Conservation (phyloP, 2,888 invertebrate species). For the Clunio marinus region DNA sequence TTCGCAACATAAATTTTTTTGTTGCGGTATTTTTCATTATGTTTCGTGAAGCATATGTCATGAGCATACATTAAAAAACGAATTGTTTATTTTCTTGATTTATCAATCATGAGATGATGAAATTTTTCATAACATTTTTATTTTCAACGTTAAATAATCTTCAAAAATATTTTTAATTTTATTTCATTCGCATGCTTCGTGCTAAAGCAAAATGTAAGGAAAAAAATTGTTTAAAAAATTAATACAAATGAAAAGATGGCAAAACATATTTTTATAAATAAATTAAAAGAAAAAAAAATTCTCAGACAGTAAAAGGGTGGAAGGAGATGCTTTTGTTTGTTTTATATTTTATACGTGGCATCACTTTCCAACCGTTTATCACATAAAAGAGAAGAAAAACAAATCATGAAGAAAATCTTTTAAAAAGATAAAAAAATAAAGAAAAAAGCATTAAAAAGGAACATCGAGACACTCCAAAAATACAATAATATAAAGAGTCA, state of each 20-base stretch:
- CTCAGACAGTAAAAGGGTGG: too few relatives aligned
- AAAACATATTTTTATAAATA: neutral
- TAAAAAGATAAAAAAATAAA: too few relatives aligned
- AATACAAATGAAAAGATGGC: neutral
- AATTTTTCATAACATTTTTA: neutral
- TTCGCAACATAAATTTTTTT: too few relatives aligned
- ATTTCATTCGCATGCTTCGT: slow-evolving; percentile 27
- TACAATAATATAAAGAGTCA: too few relatives aligned
- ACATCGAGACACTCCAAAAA: slow-evolving; percentile 20
- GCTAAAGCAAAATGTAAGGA: slow-evolving; percentile 23
- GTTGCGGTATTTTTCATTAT: too few relatives aligned
- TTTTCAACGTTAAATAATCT: neutral
- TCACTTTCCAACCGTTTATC: neutral
- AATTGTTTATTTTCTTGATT: neutral
- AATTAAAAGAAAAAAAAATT: neutral
- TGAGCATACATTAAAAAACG: too few relatives aligned
- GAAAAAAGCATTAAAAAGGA: slow-evolving; percentile 1
- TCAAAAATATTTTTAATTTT: neutral
- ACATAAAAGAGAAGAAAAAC: neutral
- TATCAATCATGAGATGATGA: too few relatives aligned
- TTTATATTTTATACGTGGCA: neutral
- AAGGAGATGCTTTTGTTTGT: too few relatives aligned
- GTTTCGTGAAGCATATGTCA: too few relatives aligned
- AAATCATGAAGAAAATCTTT: neutral
- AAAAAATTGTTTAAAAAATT: slow-evolving; percentile 13